Conservation (phyloP, 2,888 invertebrate genomes). For the Drosophila paucipuncta region DNA sequence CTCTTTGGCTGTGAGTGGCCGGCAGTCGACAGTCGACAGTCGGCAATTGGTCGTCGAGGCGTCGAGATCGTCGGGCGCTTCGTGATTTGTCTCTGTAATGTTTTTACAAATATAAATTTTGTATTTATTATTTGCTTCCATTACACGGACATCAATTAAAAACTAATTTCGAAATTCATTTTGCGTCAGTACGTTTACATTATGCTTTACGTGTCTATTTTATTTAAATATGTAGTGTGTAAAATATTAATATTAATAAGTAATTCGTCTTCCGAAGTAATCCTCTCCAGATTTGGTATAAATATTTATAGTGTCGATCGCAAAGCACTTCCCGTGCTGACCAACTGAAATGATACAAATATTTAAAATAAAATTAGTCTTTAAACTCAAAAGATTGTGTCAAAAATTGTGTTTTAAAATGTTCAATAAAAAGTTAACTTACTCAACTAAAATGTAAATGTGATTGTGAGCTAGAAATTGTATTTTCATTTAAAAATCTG, state of each 20-base stretch:
- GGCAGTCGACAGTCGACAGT: conserved; percentile 69
- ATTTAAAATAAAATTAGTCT: background rate
- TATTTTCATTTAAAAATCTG: background rate
- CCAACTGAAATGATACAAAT: conserved; percentile 31
- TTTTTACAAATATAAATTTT: background rate
- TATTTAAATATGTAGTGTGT: conserved; percentile 22
- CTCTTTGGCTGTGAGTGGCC: conserved; percentile 43
- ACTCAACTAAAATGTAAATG: background rate
- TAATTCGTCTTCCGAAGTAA: background rate
- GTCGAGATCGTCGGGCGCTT: conserved; percentile 36
- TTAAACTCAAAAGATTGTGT: background rate
- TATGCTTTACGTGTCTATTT: background rate
- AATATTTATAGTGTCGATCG: conserved; percentile 2
- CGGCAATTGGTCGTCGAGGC: conserved; percentile 54
- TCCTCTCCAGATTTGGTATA: conserved; percentile 11
- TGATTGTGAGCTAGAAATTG: background rate
- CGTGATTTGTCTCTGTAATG: no score
- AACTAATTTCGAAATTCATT: conserved; percentile 7
- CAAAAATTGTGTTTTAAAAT: background rate
- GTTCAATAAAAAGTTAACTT: background rate
- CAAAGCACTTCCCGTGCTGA: background rate
- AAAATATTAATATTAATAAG: background rate
- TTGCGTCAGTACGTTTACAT: conserved; percentile 6
- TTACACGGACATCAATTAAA: conserved; percentile 7
- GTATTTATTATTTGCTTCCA: conserved; percentile 4